Evolutionary conservation across 2,797 vertebrate species (phyloP), one percentile per base, ranked within the genome.

Genomic region (Balearica regulorum): DNA sequence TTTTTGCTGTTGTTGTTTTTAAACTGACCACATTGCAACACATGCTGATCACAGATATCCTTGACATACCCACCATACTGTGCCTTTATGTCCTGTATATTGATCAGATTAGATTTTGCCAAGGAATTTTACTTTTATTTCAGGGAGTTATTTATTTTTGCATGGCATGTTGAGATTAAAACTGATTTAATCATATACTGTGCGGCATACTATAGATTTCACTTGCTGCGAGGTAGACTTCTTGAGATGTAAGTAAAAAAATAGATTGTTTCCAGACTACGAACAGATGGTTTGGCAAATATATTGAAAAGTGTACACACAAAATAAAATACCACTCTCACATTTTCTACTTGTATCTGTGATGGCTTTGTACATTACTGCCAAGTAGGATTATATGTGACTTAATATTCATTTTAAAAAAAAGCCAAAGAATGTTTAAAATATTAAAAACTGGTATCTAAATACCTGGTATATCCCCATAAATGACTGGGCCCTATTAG

Each of bases 391-490:
- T 76, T 77, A 25, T 13, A 53, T 37, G 10, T n/a, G 29, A 65
- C 7, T 39, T 73, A 48, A 9, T 11, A 69, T 16, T 54, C 2
- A 58, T 43, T 57, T 15, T 43, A 43, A 43, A 2, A 6, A 64
- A 19, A 33, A 65, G 2, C 0, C 3, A 44, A 65, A 87, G 13
- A 43, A 22, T 35, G 4, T 69, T 89, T 81, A 55, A 58, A 87
- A 87, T 82, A 85, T 35, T 81, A 4, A 51, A 93, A 94, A 92
- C 19, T 1, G 28, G 3, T 20, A 16, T 83, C 8, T 54, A 95
- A 96, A 92, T 98, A 99, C 99, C 98, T 98, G 90, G 96, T 70
- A 84, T 99, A 99, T 82, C 98, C 98, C 96, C 98, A 98, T 78
- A 99, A 96, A 91, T 99, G 95, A 87, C 99, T 99, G 90, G 98